phyloP scores from a whole-genome alignment of 2,888 invertebrate species.

The Maniola hyperantus region DNA sequence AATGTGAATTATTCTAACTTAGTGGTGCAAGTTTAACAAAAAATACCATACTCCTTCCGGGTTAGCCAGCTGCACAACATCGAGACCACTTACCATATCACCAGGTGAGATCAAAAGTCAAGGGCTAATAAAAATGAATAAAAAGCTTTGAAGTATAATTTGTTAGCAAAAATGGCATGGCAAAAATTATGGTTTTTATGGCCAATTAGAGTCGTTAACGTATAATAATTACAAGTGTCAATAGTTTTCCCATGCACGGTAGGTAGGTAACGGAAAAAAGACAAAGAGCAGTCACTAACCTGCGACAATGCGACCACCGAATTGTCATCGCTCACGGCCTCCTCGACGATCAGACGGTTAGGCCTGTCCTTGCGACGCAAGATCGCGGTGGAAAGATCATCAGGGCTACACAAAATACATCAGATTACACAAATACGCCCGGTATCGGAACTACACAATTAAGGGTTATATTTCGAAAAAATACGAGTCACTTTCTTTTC shows the following conservation, averaged over 20 bases:
- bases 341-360: slow-evolving; percentile 98
- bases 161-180: background rate
- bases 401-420: slow-evolving; percentile 80
- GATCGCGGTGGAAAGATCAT: slow-evolving; percentile 99
- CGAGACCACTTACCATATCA: too few relatives aligned
- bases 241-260: background rate
- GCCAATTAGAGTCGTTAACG: background rate
- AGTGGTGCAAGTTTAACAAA: too few relatives aligned
- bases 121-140: too few relatives aligned
- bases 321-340: slow-evolving; percentile 99
- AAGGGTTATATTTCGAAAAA: slow-evolving; percentile 2
- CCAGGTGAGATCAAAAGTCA: background rate
- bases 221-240: background rate
- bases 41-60: too few relatives aligned
- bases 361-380: slow-evolving; percentile 98
- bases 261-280: slow-evolving; percentile 21
- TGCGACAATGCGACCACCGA: slow-evolving; percentile 98
- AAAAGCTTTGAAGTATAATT: background rate
- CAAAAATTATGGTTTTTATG: background rate
- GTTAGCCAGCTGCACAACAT: too few relatives aligned
- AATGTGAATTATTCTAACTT: too few relatives aligned
- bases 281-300: slow-evolving; percentile 73
- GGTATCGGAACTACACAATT: slow-evolving; percentile 20
- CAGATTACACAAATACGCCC: slow-evolving; percentile 39
- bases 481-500: background rate